Conservation (phyloP, 2,888 invertebrate genomes). For the Troides helena region DNA sequence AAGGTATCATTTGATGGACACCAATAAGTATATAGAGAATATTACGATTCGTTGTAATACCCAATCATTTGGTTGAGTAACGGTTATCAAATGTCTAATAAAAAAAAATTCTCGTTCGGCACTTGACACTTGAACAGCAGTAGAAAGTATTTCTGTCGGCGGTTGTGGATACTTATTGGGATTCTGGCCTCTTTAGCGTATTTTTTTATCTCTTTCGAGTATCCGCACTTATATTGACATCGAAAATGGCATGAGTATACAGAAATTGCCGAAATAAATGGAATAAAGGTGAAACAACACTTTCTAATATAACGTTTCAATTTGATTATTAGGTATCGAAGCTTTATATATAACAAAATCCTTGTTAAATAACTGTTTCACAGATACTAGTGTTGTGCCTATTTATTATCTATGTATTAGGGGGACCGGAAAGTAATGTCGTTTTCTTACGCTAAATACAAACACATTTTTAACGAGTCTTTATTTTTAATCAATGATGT, state of each 20-base stretch:
- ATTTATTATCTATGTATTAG: too few species aligned
- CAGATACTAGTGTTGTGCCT: too few species aligned
- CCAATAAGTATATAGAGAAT: background rate
- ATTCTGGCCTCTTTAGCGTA: conserved; percentile 15
- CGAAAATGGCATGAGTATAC: conserved; percentile 7
- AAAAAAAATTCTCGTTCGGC: background rate
- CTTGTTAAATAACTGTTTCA: too few species aligned
- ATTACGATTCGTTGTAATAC: background rate
- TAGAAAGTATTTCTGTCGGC: conserved; percentile 10
- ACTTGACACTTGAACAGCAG: background rate
- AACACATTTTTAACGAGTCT: too few species aligned
- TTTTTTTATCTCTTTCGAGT: conserved; percentile 2
- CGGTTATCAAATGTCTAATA: conserved; percentile 4
- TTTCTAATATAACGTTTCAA: conserved; percentile 19
- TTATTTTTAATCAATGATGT: too few species aligned
- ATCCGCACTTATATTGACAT: conserved; percentile 12
- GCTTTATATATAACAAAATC: too few species aligned
- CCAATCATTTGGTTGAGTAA: background rate
- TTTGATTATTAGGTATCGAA: background rate
- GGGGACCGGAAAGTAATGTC: too few species aligned
- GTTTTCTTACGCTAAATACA: too few species aligned
- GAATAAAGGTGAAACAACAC: conserved; percentile 3
- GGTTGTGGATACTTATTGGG: background rate
- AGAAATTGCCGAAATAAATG: conserved; percentile 2
- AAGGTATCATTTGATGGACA: too few species aligned